Evolutionary conservation across 2,888 invertebrate genomes (phyloP), one percentile per base, ranked within the genome.

Genomic region (Thyatira batis): DNA sequence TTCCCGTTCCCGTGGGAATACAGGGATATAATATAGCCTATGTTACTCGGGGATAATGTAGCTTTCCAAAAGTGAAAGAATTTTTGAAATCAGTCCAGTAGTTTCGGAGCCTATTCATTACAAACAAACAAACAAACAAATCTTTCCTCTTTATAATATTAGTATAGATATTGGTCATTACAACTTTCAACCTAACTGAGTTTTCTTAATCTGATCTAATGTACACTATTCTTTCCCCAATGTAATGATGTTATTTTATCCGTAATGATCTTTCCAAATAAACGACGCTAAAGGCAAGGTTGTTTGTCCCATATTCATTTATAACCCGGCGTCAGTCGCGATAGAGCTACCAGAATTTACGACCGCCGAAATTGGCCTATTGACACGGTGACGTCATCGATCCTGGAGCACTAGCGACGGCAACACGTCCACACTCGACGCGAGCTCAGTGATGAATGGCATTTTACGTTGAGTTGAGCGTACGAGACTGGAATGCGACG

Each of bases 261-360:
- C 20, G 27, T 20, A 28, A 48, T 48, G 20, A 48, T 28, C 17
- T 48, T 48, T 48, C 13, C 27, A 8, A 28, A 48, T 48, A 48
- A 28, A 66, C 61, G 62, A 62, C 63, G 60, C 62, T 60, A 70
- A 65, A 69, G 60, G 64, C 60, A 67, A 67, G 64, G 72, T 69
- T 75, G 74, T 76, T 75, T 72, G 74, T 70, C 71, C 71, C 61
- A 69, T 67, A 68, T 71, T 73, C 66, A 68, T 68, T 58, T 54
- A 58, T 60, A 56, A 61, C 57, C 52, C 55, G 63, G 64, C 65
- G 59, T 61, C 61, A 60, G 57, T 61, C 67, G 63, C 65, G 75
- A 76, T 81, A 81, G 74, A 77, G 71, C 75, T 63, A 67, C 67
- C 69, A 55, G 62, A 75, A 81, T 82, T 80, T 75, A 78, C 74